These are phyloP conservation scores for Chrysomela aeneicollis DNA, from an alignment of 2,888 invertebrate species.

Conservation along the genomic window DNA sequence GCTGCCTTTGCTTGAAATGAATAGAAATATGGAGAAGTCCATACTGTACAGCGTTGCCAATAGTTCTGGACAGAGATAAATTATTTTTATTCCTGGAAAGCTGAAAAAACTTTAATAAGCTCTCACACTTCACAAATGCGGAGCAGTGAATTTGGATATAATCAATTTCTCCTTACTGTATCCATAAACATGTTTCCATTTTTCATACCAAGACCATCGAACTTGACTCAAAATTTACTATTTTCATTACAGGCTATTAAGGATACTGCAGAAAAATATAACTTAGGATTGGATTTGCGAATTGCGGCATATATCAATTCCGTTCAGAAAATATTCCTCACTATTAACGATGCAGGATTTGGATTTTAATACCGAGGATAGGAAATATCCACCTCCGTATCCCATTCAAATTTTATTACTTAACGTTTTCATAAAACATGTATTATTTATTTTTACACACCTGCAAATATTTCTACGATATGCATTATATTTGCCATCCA, in stretches of 20 bases:
- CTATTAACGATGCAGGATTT: conserved; percentile 88
- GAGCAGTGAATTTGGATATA: too few relatives aligned
- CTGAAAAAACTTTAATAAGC: too few relatives aligned
- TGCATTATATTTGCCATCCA: background rate
- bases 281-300: conserved; percentile 89
- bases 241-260: conserved; percentile 80
- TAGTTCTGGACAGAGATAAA: too few relatives aligned
- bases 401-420: background rate
- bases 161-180: too few relatives aligned
- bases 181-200: too few relatives aligned
- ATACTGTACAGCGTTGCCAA: too few relatives aligned
- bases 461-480: background rate
- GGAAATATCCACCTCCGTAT: conserved; percentile 1
- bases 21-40: too few relatives aligned
- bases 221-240: conserved; percentile 9
- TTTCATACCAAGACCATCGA: too few relatives aligned
- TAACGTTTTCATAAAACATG: conserved; percentile 11
- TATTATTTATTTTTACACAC: conserved; percentile 7
- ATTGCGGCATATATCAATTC: conserved; percentile 97
- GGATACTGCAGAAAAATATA: conserved; percentile 90
- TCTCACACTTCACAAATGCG: too few relatives aligned
- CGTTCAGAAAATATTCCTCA: conserved; percentile 95
- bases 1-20: too few relatives aligned
- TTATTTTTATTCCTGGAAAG: too few relatives aligned
- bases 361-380: conserved; percentile 30